Conservation (phyloP, 1,140 invertebrate genomes). For the Atta cephalotes region DNA sequence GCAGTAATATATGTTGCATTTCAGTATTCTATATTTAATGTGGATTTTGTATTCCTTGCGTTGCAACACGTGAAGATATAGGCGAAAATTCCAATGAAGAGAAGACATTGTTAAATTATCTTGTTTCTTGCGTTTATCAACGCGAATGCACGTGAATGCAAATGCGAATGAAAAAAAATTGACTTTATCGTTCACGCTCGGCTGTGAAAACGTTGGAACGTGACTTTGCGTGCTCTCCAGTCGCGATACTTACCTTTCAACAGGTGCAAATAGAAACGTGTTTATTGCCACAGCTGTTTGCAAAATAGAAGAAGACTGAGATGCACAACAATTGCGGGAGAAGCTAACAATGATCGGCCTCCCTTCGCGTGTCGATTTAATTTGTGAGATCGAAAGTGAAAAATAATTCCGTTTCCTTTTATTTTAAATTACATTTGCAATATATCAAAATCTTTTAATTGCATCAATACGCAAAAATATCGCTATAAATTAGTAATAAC, state of each 20-base stretch:
- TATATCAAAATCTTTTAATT: not conserved
- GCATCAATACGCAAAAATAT: not conserved
- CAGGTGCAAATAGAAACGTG: constrained; percentile 41
- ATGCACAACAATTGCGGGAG: not conserved
- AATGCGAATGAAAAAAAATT: constrained; percentile 51
- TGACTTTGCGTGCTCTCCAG: constrained; percentile 39
- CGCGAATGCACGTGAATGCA: constrained; percentile 39
- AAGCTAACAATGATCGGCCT: constrained; percentile 2
- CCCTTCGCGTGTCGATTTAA: not conserved
- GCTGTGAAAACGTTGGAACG: constrained; percentile 42
- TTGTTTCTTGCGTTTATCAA: constrained; percentile 20
- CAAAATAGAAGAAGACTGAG: constrained; percentile 29
- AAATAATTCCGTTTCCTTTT: not conserved
- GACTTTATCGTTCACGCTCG: constrained; percentile 38
- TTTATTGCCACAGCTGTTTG: constrained; percentile 32
- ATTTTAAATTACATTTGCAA: not conserved
- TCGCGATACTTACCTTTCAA: constrained; percentile 38
- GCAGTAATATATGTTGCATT: not conserved
- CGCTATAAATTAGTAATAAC: not conserved
- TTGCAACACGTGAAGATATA: not conserved
- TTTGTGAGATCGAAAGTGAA: not conserved
- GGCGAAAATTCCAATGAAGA: not conserved
- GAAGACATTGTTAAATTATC: not conserved
- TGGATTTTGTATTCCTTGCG: not conserved
- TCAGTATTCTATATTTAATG: not conserved